phyloP scores from a whole-genome alignment of 1,140 invertebrate species.

The Diorhabda elongata region DNA sequence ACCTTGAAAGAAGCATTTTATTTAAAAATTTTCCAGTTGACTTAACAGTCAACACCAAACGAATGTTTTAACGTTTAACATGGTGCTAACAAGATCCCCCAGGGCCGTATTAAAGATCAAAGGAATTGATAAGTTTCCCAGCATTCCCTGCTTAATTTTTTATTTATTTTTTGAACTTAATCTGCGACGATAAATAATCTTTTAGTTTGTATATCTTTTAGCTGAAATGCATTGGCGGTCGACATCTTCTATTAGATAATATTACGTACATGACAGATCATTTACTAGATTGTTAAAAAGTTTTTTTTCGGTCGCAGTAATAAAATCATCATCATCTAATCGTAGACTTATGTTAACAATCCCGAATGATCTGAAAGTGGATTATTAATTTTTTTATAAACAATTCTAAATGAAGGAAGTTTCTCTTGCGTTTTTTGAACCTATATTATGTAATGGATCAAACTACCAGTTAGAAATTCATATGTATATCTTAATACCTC shows the following conservation, averaged over 20 bases:
- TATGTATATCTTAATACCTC: no score
- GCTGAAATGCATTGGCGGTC: not conserved
- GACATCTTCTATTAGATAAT: not conserved
- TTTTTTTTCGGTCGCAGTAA: no score
- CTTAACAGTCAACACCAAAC: conserved; percentile 16
- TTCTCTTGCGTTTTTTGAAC: no score
- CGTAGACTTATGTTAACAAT: no score
- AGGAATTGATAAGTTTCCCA: conserved; percentile 18
- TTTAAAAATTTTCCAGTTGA: conserved; percentile 20
- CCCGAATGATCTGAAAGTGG: no score
- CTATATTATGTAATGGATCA: no score
- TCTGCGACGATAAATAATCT: conserved; percentile 5
- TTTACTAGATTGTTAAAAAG: no score
- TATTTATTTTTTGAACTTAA: conserved; percentile 4
- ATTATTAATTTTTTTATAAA: no score
- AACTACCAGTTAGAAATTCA: no score
- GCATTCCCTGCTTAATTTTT: conserved; percentile 1
- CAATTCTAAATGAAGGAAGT: no score
- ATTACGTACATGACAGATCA: no score
- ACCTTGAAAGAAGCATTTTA: conserved; percentile 15
- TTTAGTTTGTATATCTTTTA: not conserved
- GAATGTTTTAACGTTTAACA: conserved; percentile 22
- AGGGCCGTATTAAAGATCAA: conserved; percentile 17
- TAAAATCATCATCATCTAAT: no score
- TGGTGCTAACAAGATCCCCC: conserved; percentile 20